Percentiles rank a stretch among this genome's conserved stretches.
phyloP scores from a whole-genome alignment of 1,140 invertebrate species.

The Polypedilum pembai region DNA sequence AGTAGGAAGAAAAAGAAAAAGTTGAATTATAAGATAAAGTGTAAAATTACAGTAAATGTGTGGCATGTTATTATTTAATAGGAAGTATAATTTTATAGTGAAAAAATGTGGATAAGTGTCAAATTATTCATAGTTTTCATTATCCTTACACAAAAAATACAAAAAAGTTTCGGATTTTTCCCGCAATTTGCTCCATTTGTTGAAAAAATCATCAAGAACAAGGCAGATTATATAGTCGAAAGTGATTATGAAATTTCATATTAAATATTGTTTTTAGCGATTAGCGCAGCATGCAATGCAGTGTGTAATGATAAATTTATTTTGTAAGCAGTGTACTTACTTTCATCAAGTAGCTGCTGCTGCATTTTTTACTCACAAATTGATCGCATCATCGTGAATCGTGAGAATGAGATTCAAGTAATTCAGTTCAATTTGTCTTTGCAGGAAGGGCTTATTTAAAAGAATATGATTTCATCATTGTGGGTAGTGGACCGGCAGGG shows the following conservation, averaged over 20 bases:
- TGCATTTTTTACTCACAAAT: neutral
- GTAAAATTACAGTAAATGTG: neutral
- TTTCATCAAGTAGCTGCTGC: no score
- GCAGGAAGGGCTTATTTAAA: neutral
- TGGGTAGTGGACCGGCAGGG: constrained; percentile 42
- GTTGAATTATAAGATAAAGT: neutral
- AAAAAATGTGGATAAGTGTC: neutral
- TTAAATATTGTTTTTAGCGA: neutral
- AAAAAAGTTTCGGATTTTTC: neutral
- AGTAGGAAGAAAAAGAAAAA: neutral
- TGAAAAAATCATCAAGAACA: neutral
- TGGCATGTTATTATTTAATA: neutral
- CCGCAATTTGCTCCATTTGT: neutral
- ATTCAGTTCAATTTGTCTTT: neutral
- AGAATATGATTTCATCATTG: constrained; percentile 31
- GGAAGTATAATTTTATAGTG: neutral
- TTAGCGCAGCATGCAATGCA: no score
- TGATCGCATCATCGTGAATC: neutral
- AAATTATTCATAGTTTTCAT: neutral
- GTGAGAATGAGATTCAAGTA: neutral
- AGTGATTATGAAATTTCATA: neutral
- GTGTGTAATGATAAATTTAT: no score
- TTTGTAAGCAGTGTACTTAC: no score
- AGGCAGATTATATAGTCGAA: neutral
- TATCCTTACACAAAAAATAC: no score